Base-by-base conservation (phyloP, 1,140 invertebrate genomes). In the Trichonephila clavata region DNA sequence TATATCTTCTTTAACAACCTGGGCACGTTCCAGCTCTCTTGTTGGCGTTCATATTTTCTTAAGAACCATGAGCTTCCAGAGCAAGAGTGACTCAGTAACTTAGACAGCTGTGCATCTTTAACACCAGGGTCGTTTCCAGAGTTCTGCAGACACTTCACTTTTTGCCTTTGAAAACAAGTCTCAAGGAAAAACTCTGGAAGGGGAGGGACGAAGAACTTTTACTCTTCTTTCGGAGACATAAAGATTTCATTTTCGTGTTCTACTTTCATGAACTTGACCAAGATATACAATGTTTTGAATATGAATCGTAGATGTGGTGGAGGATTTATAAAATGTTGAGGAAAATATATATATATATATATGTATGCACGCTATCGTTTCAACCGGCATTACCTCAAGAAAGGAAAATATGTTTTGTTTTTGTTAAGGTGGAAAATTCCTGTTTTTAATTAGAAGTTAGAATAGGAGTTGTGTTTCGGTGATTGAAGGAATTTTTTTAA, bases 91-190 rank as follows among this genome's bases (percentile, higher is more conserved):
- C 27, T 57, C 59, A 87, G 60, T 27, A 32, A 27, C 60, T 63
- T 63, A 61, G 59, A 87, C 86, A 87, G 86, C 86, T 87, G 86
- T 61, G 63, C 86, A 87, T 87, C 86, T 63, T 87, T 87, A 87
- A 63, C 59, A 61, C 86, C 57, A 61, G 86, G 86, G 86, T 65
- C 86, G 86, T 87, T 87, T 24, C 86, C 21, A 57, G 16, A 61
- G n/a, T 87, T 61, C 27, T 87, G 86, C 86, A 87, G 86, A 87
- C 86, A 63, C 59, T 87, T 61, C 86, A 63, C 27, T 87, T 61
- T 87, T 61, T 60, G 20, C 24, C 18, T 57, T 87, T 24, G 86
- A 87, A 87, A 87, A 87, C 86, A 87, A 87, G 86, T 87, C 86
- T 87, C 86, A 87, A 87, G 86, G 86, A 87, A 43, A 65, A 18